Evolutionary conservation across 2,797 vertebrate genomes (phyloP).

Genomic region (Acanthiza pusilla): DNA sequence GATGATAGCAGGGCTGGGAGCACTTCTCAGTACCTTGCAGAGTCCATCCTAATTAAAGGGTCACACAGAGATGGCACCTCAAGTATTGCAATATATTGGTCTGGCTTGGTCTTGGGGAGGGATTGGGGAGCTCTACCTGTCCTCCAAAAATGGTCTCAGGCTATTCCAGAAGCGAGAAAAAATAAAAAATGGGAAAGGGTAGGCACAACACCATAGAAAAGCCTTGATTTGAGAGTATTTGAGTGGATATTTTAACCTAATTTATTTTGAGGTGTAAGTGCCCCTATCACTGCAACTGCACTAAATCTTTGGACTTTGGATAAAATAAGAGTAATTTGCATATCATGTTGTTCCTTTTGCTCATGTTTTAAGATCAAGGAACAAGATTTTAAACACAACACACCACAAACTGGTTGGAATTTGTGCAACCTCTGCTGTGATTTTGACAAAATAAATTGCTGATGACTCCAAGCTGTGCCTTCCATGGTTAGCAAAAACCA

Average conservation of each 20-base stretch:
- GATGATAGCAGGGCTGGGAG: conserved; percentile 16
- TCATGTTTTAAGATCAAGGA: neutral
- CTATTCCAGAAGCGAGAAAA: neutral
- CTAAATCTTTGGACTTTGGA: neutral
- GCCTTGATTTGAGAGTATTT: neutral
- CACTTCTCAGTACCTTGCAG: neutral
- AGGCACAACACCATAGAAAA: neutral
- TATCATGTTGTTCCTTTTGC: neutral
- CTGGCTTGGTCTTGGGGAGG: neutral
- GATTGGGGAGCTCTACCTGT: neutral
- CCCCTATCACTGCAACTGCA: neutral
- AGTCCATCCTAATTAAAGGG: neutral
- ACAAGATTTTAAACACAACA: neutral
- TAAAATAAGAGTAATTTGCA: neutral
- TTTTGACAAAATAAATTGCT: neutral
- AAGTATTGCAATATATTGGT: neutral
- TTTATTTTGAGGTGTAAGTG: neutral
- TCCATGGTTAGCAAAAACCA: neutral
- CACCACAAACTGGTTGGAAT: neutral
- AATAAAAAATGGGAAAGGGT: neutral
- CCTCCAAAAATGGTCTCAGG: neutral
- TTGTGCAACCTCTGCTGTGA: neutral
- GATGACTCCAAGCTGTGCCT: neutral
- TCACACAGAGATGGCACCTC: neutral
- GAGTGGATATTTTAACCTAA: neutral